A percentile compares a stretch with the other conserved stretches of the same genome.
Conservation (phyloP, 2,888 invertebrate species). For the Orthosia gracilis region DNA sequence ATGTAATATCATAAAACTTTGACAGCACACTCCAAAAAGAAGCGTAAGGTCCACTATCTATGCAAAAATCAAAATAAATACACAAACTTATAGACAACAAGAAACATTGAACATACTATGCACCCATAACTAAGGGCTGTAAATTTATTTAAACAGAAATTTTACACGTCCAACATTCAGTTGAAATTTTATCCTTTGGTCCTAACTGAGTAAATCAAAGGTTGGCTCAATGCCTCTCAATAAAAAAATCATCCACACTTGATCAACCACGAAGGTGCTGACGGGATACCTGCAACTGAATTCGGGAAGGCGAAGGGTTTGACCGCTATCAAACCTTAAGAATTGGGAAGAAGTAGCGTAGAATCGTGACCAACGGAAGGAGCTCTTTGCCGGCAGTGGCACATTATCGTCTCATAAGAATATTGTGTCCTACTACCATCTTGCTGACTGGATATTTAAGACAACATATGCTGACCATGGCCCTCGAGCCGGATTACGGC, state of each 20-base stretch:
- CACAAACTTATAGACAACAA: constrained; percentile 31
- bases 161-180: constrained; percentile 3
- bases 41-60: constrained; percentile 24
- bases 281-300: not conserved
- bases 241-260: no score
- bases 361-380: no score
- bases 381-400: no score
- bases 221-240: not conserved
- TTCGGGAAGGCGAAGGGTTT: no score
- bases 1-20: constrained; percentile 53
- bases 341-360: not conserved
- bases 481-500: no score
- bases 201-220: constrained; percentile 7
- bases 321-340: no score
- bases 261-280: not conserved
- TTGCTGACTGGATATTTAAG: no score
- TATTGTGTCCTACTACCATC: no score
- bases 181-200: constrained; percentile 6
- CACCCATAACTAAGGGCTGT: constrained; percentile 2
- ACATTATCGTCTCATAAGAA: no score
- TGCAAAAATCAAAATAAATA: constrained; percentile 56
- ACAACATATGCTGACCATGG: no score
- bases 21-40: constrained; percentile 50
- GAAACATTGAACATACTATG: constrained; percentile 39
- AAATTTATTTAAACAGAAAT: constrained; percentile 9